These are phyloP conservation scores for Odontamblyopus rebecca DNA, from an alignment of 2,797 vertebrate species.

Conservation along the genomic window DNA sequence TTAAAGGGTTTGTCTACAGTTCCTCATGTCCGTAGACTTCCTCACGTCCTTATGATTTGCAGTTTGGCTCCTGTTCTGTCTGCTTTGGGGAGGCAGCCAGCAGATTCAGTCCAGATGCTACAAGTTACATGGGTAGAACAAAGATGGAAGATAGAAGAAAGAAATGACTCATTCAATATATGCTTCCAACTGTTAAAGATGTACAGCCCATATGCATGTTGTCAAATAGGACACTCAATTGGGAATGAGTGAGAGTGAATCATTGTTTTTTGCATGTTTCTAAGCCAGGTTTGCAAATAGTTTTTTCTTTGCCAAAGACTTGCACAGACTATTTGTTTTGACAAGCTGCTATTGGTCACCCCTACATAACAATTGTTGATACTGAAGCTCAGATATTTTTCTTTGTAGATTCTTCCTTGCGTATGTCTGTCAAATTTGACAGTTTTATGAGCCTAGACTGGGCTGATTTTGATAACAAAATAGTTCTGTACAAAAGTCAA, in stretches of 20 bases:
- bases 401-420: neutral
- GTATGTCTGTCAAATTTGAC: neutral
- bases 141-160: neutral
- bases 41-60: slow-evolving; percentile 50
- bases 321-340: too few relatives aligned
- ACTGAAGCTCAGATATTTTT: neutral
- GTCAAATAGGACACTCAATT: neutral
- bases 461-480: neutral
- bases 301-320: too few relatives aligned
- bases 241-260: neutral
- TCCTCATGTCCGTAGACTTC: slow-evolving; percentile 28
- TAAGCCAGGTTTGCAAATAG: too few relatives aligned
- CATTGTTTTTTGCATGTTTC: too few relatives aligned
- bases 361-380: neutral
- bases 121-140: slow-evolving; percentile 47
- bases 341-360: too few relatives aligned
- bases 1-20: slow-evolving; percentile 15
- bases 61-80: slow-evolving; percentile 37
- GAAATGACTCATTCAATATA: neutral
- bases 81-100: slow-evolving; percentile 28
- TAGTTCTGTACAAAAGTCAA: neutral
- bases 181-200: neutral
- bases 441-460: neutral
- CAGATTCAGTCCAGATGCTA: slow-evolving; percentile 60
- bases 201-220: neutral